Evolutionary conservation across 2,888 invertebrate species (phyloP).

Genomic region (Brenthis ino): DNA sequence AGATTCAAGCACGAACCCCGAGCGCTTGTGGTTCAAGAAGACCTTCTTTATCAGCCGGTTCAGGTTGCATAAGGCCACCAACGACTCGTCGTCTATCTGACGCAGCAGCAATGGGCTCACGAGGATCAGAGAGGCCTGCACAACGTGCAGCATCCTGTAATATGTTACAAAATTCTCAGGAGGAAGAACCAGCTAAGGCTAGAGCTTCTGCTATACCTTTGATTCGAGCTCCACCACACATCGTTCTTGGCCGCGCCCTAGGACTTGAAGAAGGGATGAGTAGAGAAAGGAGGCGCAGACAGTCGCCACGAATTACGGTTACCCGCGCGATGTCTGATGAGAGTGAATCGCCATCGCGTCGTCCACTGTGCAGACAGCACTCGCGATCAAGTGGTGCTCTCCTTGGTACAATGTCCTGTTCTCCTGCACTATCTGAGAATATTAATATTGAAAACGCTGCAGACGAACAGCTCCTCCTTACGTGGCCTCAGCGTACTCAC

Average conservation of each 20-base stretch:
- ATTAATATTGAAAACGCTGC: slow-evolving; percentile 57
- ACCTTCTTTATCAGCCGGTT: slow-evolving; percentile 85
- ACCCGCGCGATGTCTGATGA: slow-evolving; percentile 89
- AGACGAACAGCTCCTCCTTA: slow-evolving; percentile 79
- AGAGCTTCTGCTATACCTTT: slow-evolving; percentile 74
- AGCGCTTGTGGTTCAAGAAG: slow-evolving; percentile 89
- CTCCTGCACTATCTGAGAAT: slow-evolving; percentile 68
- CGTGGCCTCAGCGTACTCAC: slow-evolving; percentile 76
- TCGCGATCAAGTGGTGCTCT: slow-evolving; percentile 79
- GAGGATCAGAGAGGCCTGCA: slow-evolving; percentile 72
- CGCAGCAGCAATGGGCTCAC: slow-evolving; percentile 72
- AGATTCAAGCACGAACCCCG: slow-evolving; percentile 90
- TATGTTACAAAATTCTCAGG: slow-evolving; percentile 84
- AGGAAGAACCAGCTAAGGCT: slow-evolving; percentile 63
- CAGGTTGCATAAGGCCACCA: slow-evolving; percentile 71
- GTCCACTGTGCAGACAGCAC: slow-evolving; percentile 74
- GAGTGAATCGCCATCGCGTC: slow-evolving; percentile 82
- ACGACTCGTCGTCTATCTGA: slow-evolving; percentile 72
- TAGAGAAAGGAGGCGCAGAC: slow-evolving; percentile 68
- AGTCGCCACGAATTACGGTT: slow-evolving; percentile 87
- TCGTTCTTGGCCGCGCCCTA: slow-evolving; percentile 83
- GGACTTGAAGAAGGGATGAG: slow-evolving; percentile 72
- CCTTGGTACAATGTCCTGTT: slow-evolving; percentile 70
- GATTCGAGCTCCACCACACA: slow-evolving; percentile 81
- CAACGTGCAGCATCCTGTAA: slow-evolving; percentile 87